These are phyloP conservation scores for Helarctos malayanus DNA, from an alignment of 2,797 vertebrate species.

Conservation along the genomic window DNA sequence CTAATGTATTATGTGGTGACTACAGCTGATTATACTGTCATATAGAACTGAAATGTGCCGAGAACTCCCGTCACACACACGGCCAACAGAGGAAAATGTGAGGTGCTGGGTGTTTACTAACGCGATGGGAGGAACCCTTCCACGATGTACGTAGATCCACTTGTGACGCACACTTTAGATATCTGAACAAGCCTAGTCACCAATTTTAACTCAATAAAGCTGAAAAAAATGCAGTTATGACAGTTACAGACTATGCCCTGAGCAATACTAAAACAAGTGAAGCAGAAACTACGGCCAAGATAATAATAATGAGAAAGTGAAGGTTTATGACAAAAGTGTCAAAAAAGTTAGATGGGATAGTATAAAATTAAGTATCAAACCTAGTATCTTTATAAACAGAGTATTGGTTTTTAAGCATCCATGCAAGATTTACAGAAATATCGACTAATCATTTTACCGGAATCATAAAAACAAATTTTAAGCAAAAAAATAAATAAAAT, in stretches of 20 bases:
- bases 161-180: not conserved
- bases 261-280: not conserved
- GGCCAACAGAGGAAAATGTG: not conserved
- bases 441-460: not conserved
- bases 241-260: not conserved
- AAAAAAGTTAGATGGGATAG: not conserved
- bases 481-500: not conserved
- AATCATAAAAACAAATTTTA: not conserved
- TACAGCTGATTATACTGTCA: not conserved
- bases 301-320: not conserved
- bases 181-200: not conserved
- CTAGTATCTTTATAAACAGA: not conserved
- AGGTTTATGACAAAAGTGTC: not conserved
- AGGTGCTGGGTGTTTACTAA: not conserved
- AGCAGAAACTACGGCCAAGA: not conserved
- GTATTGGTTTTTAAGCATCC: not conserved
- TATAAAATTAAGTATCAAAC: not conserved
- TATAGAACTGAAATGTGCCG: not conserved
- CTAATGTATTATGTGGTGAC: not conserved
- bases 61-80: not conserved
- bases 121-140: not conserved
- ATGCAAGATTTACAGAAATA: not conserved
- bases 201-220: not conserved
- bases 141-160: not conserved
- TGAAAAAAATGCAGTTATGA: not conserved